Evolutionary conservation across 2,888 invertebrate genomes (phyloP), one percentile per base, ranked within the genome.

Genomic region (Metopia argyrocephala): DNA sequence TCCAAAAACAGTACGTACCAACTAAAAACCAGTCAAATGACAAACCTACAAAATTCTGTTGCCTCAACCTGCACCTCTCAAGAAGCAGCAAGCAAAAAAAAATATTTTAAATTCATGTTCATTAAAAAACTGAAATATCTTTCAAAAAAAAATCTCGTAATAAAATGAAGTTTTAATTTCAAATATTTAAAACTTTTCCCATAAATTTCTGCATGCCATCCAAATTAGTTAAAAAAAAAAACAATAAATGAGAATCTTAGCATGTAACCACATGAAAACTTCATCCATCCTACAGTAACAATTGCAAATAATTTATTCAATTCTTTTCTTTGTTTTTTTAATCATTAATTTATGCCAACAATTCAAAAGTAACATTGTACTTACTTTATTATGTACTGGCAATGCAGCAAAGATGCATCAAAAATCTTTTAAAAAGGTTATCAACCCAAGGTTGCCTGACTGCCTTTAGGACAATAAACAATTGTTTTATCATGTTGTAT

Each of bases 381-480:
- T 68, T 20, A 12, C 23, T 21, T 21, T 73, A 73, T 31, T 28
- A 46, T 21, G 12, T 38, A 21, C 21, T 27, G 38, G 38, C 38
- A 38, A 38, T 12, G 9, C 15, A 4, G 15, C 15, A 15, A 38
- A 28, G 3, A 27, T 31, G 23, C 57, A 23, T 46, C 20, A 6
- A 61, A 68, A 56, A 6, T 25, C 18, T 23, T 45, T 54, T 5
- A 28, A 74, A 81, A 81, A 81, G 78, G 78, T 81, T 78, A 81
- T 28, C 61, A 62, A 78, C 70, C 21, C 81, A 81, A 81, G 81
- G 81, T 81, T 78, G 28, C 31, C 25, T 48, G 81, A 78, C 78
- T 78, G 28, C 31, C 25, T 48, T 61, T 59, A 20, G 70, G 64
- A 48, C 59, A 65, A 70, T 70, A 74, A 27, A 66, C 59, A 20